Base-by-base conservation (phyloP, 2,113 vertebrate species). In the Hippocampus guttulatus region DNA sequence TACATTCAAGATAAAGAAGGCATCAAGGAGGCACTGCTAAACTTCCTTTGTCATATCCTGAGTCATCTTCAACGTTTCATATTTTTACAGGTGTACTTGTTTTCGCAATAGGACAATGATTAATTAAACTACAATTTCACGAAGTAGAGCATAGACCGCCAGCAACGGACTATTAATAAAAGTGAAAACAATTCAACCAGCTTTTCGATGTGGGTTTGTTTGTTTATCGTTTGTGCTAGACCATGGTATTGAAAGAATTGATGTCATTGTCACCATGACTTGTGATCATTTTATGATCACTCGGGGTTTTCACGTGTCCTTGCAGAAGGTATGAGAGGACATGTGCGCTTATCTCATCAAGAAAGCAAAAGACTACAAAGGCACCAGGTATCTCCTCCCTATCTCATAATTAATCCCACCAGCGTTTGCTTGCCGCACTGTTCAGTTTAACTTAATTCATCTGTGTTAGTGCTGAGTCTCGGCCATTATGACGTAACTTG, bases 401-500 rank as follows among this genome's bases (percentile, higher is more conserved):
- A 27, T 63, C 75, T 66, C 54, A 47, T 67, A 40, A 69, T 73
- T 62, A 73, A 65, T 55, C 65, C 14, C 20, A 12, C 25, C 33
- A 9, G 27, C 33, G 62, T 62, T 74, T 38, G 25, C 55, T 62
- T 55, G 40, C n/a, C 6, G 41, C 52, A 30, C 58, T 38, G 27
- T 3, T 61, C 58, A 30, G 27, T 33, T 30, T 20, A 43, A 7
- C 25, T 51, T 51, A 18, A 33, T 18, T 11, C 47, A 47, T 51
- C 18, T 18, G 16, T 67, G 14, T 51, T 30, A 64, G 63, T 38
- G 68, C 18, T 47, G 9, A n/a, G 68, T 69, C 41, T 20, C 27
- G 21, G 23, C 33, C 3, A 67, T 45, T 8, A 1, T 45, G 14
- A 8, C 7, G 49, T 47, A 1, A 15, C 2, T 18, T 64, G 69